These are phyloP conservation scores for Prionailurus viverrinus DNA, from an alignment of 2,113 vertebrate species.

Conservation along the genomic window DNA sequence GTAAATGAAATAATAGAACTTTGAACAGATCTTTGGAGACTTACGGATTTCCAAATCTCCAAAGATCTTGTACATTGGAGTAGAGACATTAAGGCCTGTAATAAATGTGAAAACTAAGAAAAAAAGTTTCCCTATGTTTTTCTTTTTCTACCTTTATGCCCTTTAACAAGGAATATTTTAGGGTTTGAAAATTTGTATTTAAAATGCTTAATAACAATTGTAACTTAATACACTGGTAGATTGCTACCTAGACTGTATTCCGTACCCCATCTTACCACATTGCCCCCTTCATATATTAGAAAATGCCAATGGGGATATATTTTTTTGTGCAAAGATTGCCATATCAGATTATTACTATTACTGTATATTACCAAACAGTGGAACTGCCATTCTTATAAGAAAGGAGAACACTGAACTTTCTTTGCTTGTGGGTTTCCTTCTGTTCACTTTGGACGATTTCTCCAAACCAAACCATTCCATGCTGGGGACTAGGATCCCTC, in stretches of 20 bases:
- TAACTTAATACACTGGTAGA: background rate
- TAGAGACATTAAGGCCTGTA: background rate
- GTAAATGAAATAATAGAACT: background rate
- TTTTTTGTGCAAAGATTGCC: slow-evolving; percentile 16
- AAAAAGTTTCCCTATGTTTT: background rate
- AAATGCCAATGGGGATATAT: background rate
- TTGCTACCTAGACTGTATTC: slow-evolving; percentile 13
- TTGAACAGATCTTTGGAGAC: background rate
- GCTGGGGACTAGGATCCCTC: background rate
- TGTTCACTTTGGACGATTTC: slow-evolving; percentile 40
- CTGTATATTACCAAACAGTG: background rate
- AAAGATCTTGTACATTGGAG: slow-evolving; percentile 19
- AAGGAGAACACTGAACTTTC: background rate
- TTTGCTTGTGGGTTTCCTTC: slow-evolving; percentile 24
- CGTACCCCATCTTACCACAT: background rate
- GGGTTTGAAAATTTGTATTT: slow-evolving; percentile 40
- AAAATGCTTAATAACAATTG: slow-evolving; percentile 50
- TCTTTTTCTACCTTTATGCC: background rate
- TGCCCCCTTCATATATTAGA: slow-evolving; percentile 4
- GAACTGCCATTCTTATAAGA: background rate
- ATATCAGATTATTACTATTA: background rate
- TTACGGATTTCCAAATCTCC: background rate
- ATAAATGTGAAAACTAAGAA: slow-evolving; percentile 49
- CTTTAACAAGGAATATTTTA: slow-evolving; percentile 23
- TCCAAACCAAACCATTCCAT: background rate